Evolutionary conservation across 2,888 invertebrate species (phyloP), one percentile per base, ranked within the genome.

Genomic region (Fragum whitleyi): DNA sequence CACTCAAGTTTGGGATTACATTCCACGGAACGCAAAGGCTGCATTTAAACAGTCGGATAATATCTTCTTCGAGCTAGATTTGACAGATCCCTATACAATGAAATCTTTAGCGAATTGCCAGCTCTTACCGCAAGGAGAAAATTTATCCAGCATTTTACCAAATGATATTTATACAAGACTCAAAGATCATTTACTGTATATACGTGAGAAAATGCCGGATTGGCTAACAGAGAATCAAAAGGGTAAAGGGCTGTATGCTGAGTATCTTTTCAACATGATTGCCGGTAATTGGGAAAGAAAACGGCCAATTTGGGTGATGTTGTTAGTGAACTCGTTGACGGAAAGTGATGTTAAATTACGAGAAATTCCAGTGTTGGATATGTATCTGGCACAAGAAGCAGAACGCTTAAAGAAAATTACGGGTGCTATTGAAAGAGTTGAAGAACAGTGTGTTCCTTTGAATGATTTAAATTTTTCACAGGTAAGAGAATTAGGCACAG

Each of bases 391-490:
- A 0, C 94, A 94, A 86, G 93, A 94, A 87, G 95, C 95, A 0
- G 94, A 93, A 73, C 83, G 93, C 62, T 86, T 93, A 16, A 93
- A 93, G 61, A 95, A 95, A 90, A 84, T 91, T 28, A 93, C 94
- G 1, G 94, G 95, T 59, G 95, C 95, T 16, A 94, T 95, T 39
- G 95, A 95, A 91, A 88, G 92, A 68, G 95, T 95, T n/a, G 93
- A 94, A 82, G 95, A 95, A 86, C 95, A 95, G 88, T 95, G 95
- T 90, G 92, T 94, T 71, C 95, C 95, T 2, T 92, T 95, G 51
- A 95, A 95, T 86, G 94, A 94, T n/a, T 93, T 95, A 51, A 94
- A 95, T 84, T 90, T 93, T 68, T 94, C 95, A 57, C 95, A 95
- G 94, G 95, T 95, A 80, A 87, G 92, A 76, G 0, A n/a, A n/a